Percentiles rank a stretch among this genome's conserved stretches.
phyloP scores from a whole-genome alignment of 2,888 invertebrate genomes.

The Drosophila limbata region DNA sequence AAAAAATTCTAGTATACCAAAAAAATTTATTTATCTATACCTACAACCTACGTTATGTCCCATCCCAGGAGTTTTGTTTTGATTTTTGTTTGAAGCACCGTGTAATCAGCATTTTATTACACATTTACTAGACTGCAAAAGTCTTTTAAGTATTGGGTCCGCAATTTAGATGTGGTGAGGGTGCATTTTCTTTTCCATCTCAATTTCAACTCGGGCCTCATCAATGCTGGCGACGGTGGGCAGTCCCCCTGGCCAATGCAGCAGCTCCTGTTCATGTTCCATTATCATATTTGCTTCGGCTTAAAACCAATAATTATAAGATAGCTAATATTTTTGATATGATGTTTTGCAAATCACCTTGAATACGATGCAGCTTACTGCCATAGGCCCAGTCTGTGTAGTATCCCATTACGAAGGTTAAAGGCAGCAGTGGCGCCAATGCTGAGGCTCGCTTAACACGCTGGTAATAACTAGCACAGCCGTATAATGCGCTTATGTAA shows the following conservation, averaged over 20 bases:
- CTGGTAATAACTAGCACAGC: conserved; percentile 87
- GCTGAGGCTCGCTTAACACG: conserved; percentile 87
- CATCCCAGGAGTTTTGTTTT: too few species aligned
- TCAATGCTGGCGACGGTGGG: conserved; percentile 91
- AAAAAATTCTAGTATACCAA: too few species aligned
- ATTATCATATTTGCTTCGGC: conserved; percentile 93
- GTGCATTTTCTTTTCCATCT: conserved; percentile 89
- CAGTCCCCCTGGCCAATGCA: conserved; percentile 90
- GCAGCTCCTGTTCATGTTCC: conserved; percentile 89
- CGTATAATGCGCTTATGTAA: conserved; percentile 87
- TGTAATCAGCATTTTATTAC: background rate
- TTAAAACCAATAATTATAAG: conserved; percentile 30
- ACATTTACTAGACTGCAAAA: background rate
- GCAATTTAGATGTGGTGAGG: conserved; percentile 86
- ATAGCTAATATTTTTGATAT: background rate
- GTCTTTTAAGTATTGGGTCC: background rate
- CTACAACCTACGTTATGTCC: too few species aligned
- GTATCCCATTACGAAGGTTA: conserved; percentile 90
- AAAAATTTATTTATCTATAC: too few species aligned
- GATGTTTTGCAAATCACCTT: conserved; percentile 86
- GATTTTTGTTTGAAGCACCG: too few species aligned
- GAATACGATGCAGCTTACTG: conserved; percentile 90
- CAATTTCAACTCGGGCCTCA: conserved; percentile 88
- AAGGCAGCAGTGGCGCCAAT: conserved; percentile 89
- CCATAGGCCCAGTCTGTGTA: conserved; percentile 92